phyloP scores from a whole-genome alignment of 2,113 vertebrate species.

The Strix aluco region DNA sequence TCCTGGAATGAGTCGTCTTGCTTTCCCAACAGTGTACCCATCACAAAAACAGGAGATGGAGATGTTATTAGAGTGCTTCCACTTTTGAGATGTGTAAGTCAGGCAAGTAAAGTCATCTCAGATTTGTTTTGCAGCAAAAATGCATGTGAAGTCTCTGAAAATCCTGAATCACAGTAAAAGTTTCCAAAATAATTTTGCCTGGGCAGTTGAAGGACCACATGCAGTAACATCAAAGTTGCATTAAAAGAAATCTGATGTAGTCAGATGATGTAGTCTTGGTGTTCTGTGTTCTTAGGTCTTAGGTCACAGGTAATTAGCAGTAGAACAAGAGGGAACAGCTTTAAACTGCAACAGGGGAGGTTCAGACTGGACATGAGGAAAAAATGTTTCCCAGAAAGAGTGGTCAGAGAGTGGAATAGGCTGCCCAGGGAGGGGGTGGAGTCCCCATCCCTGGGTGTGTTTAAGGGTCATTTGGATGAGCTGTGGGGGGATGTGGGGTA shows the following conservation, averaged over 20 bases:
- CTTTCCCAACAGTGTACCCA: neutral
- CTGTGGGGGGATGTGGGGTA: too few species aligned
- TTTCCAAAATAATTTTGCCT: neutral
- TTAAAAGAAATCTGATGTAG: neutral
- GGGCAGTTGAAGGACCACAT: neutral
- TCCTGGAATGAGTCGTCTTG: neutral
- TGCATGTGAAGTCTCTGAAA: neutral
- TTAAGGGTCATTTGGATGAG: too few species aligned
- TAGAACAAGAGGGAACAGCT: too few species aligned
- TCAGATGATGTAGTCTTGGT: fast-evolving
- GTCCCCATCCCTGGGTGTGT: too few species aligned
- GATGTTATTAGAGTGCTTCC: neutral
- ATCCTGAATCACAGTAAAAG: neutral
- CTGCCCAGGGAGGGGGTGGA: too few species aligned
- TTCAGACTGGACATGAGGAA: too few species aligned
- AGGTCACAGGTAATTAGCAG: neutral
- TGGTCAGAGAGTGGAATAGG: too few species aligned
- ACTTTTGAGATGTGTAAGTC: neutral
- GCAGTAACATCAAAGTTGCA: neutral
- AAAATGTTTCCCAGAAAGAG: too few species aligned
- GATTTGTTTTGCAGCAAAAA: neutral
- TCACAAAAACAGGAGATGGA: neutral
- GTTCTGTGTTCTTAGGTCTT: neutral
- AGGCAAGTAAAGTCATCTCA: neutral
- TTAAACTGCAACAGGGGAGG: too few species aligned